phyloP scores from a whole-genome alignment of 92 coral and sea anemone genomes.

The Micromussa lordhowensis region DNA sequence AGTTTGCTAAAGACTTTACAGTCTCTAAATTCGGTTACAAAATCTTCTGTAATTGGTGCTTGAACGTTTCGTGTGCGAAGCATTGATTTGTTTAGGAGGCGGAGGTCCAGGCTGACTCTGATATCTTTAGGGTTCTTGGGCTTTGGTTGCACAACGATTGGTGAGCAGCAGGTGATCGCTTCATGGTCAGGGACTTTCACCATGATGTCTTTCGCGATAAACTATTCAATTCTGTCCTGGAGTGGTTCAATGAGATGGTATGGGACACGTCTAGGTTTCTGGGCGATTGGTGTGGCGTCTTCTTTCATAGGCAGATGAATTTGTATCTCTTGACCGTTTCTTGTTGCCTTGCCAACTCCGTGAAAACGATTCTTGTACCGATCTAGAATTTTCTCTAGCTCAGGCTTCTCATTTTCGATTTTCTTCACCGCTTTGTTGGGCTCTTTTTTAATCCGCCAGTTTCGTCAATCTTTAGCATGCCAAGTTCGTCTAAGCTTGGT shows the following conservation, averaged over 20 bases:
- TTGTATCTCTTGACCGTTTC: conserved; percentile 66
- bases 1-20: too few species aligned
- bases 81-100: conserved; percentile 66
- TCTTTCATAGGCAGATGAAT: conserved; percentile 61
- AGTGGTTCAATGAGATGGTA: conserved; percentile 52
- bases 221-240: conserved; percentile 41
- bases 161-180: conserved; percentile 59
- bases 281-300: conserved; percentile 56
- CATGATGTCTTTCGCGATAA: conserved; percentile 46
- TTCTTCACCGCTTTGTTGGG: conserved; percentile 53
- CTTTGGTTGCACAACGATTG: conserved; percentile 69
- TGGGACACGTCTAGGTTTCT: conserved; percentile 64
- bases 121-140: conserved; percentile 71
- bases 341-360: conserved; percentile 57
- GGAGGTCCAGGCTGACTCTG: conserved; percentile 71
- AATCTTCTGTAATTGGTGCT: conserved; percentile 65
- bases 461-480: conserved; percentile 64
- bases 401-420: too few species aligned
- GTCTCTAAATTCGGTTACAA: too few species aligned
- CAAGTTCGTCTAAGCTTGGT: conserved; percentile 72
- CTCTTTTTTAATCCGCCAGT: conserved; percentile 69
- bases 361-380: conserved; percentile 30
- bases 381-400: conserved; percentile 40
- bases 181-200: conserved; percentile 68
- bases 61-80: conserved; percentile 58